Percentiles rank a stretch among this genome's conserved stretches.
Conservation (phyloP, 2,888 invertebrate genomes). For the Sericinus montela region DNA sequence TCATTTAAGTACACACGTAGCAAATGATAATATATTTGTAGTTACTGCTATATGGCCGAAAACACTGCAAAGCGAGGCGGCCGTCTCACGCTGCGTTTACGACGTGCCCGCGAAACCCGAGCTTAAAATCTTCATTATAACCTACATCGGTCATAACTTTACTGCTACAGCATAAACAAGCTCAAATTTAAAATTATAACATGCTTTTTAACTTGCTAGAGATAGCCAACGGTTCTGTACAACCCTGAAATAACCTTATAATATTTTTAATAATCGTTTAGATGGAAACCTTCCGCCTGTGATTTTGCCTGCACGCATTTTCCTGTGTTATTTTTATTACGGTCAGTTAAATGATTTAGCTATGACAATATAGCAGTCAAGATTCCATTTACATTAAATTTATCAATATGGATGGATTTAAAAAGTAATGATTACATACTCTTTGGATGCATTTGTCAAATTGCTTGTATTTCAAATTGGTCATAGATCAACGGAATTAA, state of each 20-base stretch:
- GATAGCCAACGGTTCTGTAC: neutral
- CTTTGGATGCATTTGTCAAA: too few species aligned
- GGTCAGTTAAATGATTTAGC: too few species aligned
- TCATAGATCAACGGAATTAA: neutral
- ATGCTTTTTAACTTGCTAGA: neutral
- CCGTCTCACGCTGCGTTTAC: constrained; percentile 46
- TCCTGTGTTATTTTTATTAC: too few species aligned
- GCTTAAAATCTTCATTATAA: constrained; percentile 59
- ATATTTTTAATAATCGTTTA: neutral
- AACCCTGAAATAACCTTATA: neutral
- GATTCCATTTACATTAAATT: too few species aligned
- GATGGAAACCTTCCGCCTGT: too few species aligned
- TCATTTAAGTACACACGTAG: too few species aligned
- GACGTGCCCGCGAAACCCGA: constrained; percentile 54
- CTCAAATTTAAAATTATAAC: constrained; percentile 9
- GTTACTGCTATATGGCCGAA: neutral
- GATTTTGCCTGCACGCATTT: too few species aligned
- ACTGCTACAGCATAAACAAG: constrained; percentile 23
- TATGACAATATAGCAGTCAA: too few species aligned
- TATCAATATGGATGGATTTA: too few species aligned
- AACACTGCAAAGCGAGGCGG: constrained; percentile 14
- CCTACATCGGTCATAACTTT: constrained; percentile 46
- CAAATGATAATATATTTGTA: too few species aligned
- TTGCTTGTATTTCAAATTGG: too few species aligned
- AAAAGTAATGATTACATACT: too few species aligned